Evolutionary conservation across 2,888 invertebrate species (phyloP), one percentile per base, ranked within the genome.

Genomic region (Cephus spinipes): DNA sequence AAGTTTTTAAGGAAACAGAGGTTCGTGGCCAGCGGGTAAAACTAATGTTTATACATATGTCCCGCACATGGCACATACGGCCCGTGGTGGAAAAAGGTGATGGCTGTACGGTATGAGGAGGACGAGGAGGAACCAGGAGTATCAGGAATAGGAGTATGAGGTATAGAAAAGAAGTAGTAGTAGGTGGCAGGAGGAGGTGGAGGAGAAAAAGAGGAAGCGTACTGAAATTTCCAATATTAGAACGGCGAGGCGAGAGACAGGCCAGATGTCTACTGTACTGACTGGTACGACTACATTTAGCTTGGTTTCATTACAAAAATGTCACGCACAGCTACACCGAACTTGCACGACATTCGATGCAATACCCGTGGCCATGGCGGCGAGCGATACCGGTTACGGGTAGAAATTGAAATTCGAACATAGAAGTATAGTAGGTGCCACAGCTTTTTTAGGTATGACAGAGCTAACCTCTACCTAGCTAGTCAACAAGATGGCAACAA

Each of bases 161-260:
- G 69, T 15, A 74, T 30, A 30, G 34, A 55, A n/a, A 73, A 30
- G 40, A 55, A 40, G 68, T 35, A 33, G 74, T 34, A 35, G 68
- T 69, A 40, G 31, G 55, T 32, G 75, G 15, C 23, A 23, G 30
- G 31, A 68, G 55, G 55, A 31, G 23, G 40, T 23, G 30, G 31
- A 75, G 35, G 55, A 55, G 23, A 23, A 55, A 55, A 55, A 55
- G 55, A 81, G 85, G 85, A 86, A 85, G 84, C 86, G 86, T 83
- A 87, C 86, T 88, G 87, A 90, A 90, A 90, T 90, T 90, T 91
- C 90, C 91, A 90, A 91, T 91, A 91, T 91, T 91, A 90, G 91
- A 91, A 90, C 90, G 87, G 86, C 84, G 87, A 86, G 85, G 85
- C 85, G 87, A 87, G 87, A 88, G 88, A 88, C 86, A 88, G 86